Evolutionary conservation across 2,113 vertebrate genomes (phyloP).

Genomic region (Sapajus apella): DNA sequence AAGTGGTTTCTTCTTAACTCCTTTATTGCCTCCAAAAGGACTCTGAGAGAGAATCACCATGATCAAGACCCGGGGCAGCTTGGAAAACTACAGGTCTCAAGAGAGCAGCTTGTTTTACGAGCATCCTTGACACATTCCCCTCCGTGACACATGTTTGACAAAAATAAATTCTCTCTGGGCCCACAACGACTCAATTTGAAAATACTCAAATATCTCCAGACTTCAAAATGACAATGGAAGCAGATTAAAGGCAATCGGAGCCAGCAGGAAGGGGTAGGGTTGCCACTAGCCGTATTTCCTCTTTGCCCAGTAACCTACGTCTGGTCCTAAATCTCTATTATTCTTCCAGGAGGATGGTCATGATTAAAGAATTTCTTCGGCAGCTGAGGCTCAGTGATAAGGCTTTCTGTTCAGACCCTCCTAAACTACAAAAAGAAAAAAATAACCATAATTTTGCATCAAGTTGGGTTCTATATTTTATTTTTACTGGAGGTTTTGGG

Average conservation of each 20-base stretch:
- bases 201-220: slow-evolving; percentile 80
- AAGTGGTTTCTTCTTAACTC: too few relatives aligned
- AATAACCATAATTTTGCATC: slow-evolving; percentile 80
- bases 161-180: slow-evolving; percentile 77
- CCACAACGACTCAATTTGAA: slow-evolving; percentile 81
- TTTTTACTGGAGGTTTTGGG: neutral
- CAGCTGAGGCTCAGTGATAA: slow-evolving; percentile 86
- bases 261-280: slow-evolving; percentile 76
- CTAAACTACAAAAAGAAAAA: slow-evolving; percentile 73
- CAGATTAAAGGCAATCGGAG: slow-evolving; percentile 81
- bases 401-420: slow-evolving; percentile 81
- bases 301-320: slow-evolving; percentile 80
- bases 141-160: slow-evolving; percentile 61
- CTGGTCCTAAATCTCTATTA: slow-evolving; percentile 83
- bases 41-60: rapidly evolving
- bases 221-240: slow-evolving; percentile 83
- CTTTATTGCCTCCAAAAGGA: neutral
- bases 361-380: slow-evolving; percentile 84
- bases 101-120: slow-evolving; percentile 40
- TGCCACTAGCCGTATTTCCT: slow-evolving; percentile 78
- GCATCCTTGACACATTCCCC: slow-evolving; percentile 55
- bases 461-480: slow-evolving; percentile 79
- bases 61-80: rapidly evolving
- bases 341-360: slow-evolving; percentile 84
- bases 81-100: neutral